These are phyloP conservation scores for Otus scops DNA, from an alignment of 2,797 vertebrate genomes.

Conservation along the genomic window DNA sequence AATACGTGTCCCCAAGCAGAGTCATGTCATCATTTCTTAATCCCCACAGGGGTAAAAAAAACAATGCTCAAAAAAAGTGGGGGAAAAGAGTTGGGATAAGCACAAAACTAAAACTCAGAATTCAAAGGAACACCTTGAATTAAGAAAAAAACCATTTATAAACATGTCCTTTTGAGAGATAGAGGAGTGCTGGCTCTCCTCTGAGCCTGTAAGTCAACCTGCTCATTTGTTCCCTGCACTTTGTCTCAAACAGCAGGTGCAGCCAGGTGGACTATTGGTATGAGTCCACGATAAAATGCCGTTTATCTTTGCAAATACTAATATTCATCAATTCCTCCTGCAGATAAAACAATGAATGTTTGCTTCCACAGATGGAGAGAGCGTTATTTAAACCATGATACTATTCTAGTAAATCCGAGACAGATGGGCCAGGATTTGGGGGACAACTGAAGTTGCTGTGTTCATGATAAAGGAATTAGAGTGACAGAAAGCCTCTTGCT, in stretches of 20 bases:
- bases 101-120: not conserved
- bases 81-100: not conserved
- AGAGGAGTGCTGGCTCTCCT: not conserved
- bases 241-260: not conserved
- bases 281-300: not conserved
- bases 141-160: not conserved
- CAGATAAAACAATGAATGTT: conserved; percentile 35
- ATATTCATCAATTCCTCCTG: not conserved
- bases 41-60: accelerated
- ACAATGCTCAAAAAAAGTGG: accelerated
- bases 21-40: accelerated
- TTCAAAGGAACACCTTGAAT: not conserved
- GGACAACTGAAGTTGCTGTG: conserved; percentile 32
- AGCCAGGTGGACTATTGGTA: not conserved
- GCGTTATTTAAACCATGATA: conserved; percentile 28
- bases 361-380: conserved; percentile 4
- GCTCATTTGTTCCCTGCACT: not conserved
- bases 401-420: conserved; percentile 26
- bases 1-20: accelerated
- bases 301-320: not conserved
- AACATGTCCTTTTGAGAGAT: not conserved
- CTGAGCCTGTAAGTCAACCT: not conserved
- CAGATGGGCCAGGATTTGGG: conserved; percentile 36
- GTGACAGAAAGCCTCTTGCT: conserved; percentile 13
- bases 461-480: conserved; percentile 51